These are phyloP conservation scores for Nephrotoma appendiculata DNA, from an alignment of 2,888 invertebrate species.

Conservation along the genomic window DNA sequence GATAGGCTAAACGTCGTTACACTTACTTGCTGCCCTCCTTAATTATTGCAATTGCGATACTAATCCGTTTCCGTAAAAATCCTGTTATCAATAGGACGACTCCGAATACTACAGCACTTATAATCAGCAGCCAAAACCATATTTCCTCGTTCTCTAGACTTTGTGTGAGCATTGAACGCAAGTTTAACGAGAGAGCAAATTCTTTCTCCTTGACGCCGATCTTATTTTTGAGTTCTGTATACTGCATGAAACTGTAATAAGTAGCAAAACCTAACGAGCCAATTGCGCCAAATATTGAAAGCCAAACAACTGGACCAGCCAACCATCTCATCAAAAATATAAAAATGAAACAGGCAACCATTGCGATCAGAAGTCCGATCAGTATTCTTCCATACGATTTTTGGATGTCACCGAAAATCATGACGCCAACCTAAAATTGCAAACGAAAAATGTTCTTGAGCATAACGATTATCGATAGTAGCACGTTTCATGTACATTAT, in stretches of 20 bases:
- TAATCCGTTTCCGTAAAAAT: slow-evolving; percentile 69
- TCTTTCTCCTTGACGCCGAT: not conserved
- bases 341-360: slow-evolving; percentile 69
- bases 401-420: not conserved
- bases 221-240: slow-evolving; percentile 20
- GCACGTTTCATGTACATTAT: not conserved
- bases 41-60: slow-evolving; percentile 82
- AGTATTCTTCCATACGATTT: not conserved
- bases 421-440: not conserved
- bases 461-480: not conserved
- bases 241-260: slow-evolving; percentile 46
- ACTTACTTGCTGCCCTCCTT: slow-evolving; percentile 66
- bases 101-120: slow-evolving; percentile 48
- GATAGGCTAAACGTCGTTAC: not conserved
- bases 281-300: slow-evolving; percentile 62
- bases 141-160: not conserved
- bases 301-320: slow-evolving; percentile 76
- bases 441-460: too few species aligned
- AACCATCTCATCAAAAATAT: slow-evolving; percentile 80
- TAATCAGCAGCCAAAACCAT: slow-evolving; percentile 44
- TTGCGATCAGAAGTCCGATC: slow-evolving; percentile 46
- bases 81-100: slow-evolving; percentile 60
- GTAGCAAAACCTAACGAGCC: slow-evolving; percentile 47
- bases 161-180: not conserved
- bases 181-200: not conserved